A percentile compares a stretch with the other conserved stretches of the same genome.
Conservation (phyloP, 30 jellyfish, hydroid and myxozoan species). For the Rhopilema esculentum region DNA sequence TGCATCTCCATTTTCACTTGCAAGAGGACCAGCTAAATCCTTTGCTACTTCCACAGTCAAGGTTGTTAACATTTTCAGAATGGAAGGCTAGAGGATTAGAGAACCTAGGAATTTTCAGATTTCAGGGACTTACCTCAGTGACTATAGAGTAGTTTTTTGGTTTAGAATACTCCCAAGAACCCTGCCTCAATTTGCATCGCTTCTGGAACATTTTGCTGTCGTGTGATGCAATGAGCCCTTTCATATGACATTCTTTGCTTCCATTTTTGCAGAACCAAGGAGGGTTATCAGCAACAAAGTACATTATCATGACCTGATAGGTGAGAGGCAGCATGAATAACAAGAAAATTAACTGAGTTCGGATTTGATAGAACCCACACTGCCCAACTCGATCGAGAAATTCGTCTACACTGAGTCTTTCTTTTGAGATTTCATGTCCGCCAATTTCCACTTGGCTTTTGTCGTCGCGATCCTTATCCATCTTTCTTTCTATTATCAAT, state of each 20-base stretch:
- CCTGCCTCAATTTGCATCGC: constrained; percentile 67
- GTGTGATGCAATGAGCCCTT: constrained; percentile 44
- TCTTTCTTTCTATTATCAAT: too few species aligned
- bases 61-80: too few species aligned
- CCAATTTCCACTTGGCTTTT: background rate
- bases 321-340: constrained; percentile 74
- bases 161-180: constrained; percentile 81
- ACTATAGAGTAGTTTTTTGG: constrained; percentile 63
- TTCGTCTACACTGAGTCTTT: constrained; percentile 44
- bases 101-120: background rate
- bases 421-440: background rate
- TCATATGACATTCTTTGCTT: constrained; percentile 39
- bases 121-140: constrained; percentile 62
- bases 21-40: too few species aligned
- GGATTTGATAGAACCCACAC: constrained; percentile 74
- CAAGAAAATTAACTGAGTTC: constrained; percentile 70
- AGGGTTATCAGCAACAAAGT: constrained; percentile 80
- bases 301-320: constrained; percentile 76
- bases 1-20: too few species aligned
- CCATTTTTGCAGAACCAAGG: constrained; percentile 83
- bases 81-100: too few species aligned
- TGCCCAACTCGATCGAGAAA: constrained; percentile 76
- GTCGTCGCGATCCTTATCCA: background rate
- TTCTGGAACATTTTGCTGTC: constrained; percentile 25
- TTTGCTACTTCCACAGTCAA: too few species aligned